These are phyloP conservation scores for Empis livida DNA, from an alignment of 2,888 invertebrate species.

Conservation along the genomic window DNA sequence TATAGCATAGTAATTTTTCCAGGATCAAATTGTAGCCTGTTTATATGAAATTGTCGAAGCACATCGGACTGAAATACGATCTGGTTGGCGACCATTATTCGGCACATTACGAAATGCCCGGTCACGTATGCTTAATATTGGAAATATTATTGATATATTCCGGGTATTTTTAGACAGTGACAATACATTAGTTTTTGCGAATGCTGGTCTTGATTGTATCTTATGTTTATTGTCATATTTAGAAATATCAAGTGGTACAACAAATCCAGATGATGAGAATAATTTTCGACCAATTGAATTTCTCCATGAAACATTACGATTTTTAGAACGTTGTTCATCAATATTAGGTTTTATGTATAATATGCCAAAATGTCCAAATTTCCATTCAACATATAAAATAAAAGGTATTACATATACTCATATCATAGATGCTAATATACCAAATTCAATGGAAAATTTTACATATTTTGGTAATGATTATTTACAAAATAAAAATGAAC, in stretches of 20 bases:
- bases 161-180: constrained; percentile 87
- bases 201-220: constrained; percentile 88
- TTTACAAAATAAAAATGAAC: constrained; percentile 47
- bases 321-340: constrained; percentile 72
- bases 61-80: constrained; percentile 82
- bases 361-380: constrained; percentile 89
- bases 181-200: constrained; percentile 84
- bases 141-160: constrained; percentile 79
- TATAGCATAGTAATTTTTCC: constrained; percentile 19
- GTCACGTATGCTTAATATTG: constrained; percentile 44
- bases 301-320: constrained; percentile 62
- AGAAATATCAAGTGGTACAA: constrained; percentile 49
- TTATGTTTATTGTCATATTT: constrained; percentile 64
- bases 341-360: constrained; percentile 85
- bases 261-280: constrained; percentile 41
- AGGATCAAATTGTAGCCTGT: constrained; percentile 85
- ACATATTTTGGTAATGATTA: constrained; percentile 53
- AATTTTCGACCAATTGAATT: constrained; percentile 37
- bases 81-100: constrained; percentile 93
- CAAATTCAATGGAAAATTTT: constrained; percentile 53
- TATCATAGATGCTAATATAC: constrained; percentile 74
- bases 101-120: constrained; percentile 82
- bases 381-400: constrained; percentile 76
- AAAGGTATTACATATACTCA: constrained; percentile 65
- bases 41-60: constrained; percentile 94